Base-by-base conservation (phyloP, 2,888 invertebrate species). In the Archips xylosteana region DNA sequence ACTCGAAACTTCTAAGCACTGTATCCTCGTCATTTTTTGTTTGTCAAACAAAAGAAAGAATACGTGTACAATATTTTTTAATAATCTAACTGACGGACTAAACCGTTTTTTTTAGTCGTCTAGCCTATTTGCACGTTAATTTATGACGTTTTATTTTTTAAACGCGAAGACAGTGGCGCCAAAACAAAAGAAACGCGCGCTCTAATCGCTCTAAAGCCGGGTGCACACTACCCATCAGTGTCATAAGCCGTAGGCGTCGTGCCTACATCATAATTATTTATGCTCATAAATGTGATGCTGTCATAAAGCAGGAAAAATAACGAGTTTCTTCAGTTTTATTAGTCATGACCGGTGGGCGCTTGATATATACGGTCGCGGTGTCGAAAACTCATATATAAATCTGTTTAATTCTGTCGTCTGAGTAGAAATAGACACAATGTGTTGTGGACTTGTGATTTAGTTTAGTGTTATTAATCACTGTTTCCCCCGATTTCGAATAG, bases 221-320 rank as follows among this genome's bases (percentile, higher is more conserved):
- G 51, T 51, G 65, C 36, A 57, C 67, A 68, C 36, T 62, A 15
- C 23, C 47, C 68, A 69, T 59, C 59, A 63, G 47, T 60, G 51
- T 59, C 68, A 59, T 0, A 63, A 66, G 23, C 54, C 39, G 63
- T 69, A 64, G 68, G 68, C 63, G 63, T 59, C 34, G 59, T 9
- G 62, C 60, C 62, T 62, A 62, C 62, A 82, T 80, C 83, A 85
- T 83, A 83, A 87, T 87, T 71, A 80, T 81, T 85, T 86, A 87
- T 78, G 84, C 82, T 77, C 83, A 76, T 84, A 83, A 81, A 84
- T 80, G 80, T 77, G 82, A 78, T 75, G 75, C 77, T 83, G 82
- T 85, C 85, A 85, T 87, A 86, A 85, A 86, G 81, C 78, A 82
- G 77, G 83, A 85, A 85, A 85, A 86, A 86, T 83, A 82, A 81